phyloP scores from a whole-genome alignment of 2,113 vertebrate genomes.

The Montifringilla adamsi region DNA sequence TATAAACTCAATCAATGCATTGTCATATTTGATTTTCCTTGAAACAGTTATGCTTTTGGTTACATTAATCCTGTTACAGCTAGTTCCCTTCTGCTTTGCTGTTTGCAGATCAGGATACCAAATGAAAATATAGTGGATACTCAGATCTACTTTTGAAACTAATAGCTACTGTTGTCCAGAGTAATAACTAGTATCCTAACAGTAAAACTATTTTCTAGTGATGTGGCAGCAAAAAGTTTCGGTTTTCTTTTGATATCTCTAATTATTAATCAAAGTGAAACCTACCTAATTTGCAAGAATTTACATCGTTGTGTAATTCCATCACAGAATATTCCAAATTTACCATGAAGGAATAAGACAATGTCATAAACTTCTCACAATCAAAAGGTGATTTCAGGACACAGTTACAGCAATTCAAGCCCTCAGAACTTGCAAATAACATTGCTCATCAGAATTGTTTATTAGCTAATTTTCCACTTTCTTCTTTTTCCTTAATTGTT shows the following conservation, averaged over 20 bases:
- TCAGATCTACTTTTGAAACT: background rate
- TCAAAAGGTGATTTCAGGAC: background rate
- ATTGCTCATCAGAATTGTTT: background rate
- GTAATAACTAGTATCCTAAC: background rate
- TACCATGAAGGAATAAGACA: background rate
- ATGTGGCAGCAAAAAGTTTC: background rate
- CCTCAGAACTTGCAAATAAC: background rate
- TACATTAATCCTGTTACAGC: background rate
- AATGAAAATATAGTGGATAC: background rate
- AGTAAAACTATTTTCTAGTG: background rate
- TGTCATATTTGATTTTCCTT: background rate
- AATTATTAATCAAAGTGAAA: background rate
- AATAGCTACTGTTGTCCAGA: background rate
- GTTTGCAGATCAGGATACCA: background rate
- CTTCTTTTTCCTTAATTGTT: background rate
- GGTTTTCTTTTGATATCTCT: background rate
- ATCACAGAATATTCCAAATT: background rate
- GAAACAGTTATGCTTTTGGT: background rate
- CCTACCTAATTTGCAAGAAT: background rate
- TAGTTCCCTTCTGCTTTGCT: background rate
- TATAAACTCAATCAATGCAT: background rate
- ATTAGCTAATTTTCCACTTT: background rate
- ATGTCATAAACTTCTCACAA: background rate
- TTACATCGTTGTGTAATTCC: accelerated
- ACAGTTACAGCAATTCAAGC: background rate